Evolutionary conservation across 1,140 invertebrate genomes (phyloP).

Genomic region (Tetramorium alpestre): DNA sequence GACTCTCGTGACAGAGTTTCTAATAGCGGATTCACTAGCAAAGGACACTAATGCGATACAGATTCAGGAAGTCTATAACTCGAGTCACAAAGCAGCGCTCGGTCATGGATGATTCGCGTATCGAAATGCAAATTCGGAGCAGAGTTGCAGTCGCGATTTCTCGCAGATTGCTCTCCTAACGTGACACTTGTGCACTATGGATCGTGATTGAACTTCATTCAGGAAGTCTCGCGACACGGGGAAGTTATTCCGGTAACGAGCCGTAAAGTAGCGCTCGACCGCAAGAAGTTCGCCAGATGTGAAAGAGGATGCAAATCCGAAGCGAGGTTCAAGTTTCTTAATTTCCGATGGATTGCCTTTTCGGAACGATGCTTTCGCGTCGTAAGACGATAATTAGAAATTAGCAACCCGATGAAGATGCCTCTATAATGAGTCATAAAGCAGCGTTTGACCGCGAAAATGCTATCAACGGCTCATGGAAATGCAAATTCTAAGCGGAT

Average conservation of each 20-base stretch:
- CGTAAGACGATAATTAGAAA: constrained; percentile 32
- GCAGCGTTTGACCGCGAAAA: constrained; percentile 22
- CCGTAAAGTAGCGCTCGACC: constrained; percentile 56
- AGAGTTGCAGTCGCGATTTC: not conserved
- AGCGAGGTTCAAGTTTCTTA: not conserved
- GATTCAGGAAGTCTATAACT: constrained; percentile 15
- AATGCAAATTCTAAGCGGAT: constrained; percentile 38
- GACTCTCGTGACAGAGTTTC: constrained; percentile 22
- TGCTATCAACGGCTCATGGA: not conserved
- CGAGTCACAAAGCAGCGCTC: not conserved
- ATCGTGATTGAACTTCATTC: constrained; percentile 24
- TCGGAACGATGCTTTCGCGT: constrained; percentile 6
- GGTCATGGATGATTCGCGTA: constrained; percentile 20
- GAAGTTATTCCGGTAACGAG: constrained; percentile 50
- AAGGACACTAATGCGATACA: not conserved
- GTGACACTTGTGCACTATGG: constrained; percentile 29
- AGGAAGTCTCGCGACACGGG: constrained; percentile 30
- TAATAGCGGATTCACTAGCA: not conserved
- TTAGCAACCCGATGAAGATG: not conserved
- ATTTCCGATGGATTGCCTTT: constrained; percentile 15
- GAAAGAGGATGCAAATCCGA: constrained; percentile 44
- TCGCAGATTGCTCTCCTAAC: constrained; percentile 25
- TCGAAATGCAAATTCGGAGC: constrained; percentile 42
- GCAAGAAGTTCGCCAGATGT: constrained; percentile 55
- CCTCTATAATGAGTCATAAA: constrained; percentile 38